Evolutionary conservation across 2,888 invertebrate species (phyloP).

Genomic region (Diaperis boleti): DNA sequence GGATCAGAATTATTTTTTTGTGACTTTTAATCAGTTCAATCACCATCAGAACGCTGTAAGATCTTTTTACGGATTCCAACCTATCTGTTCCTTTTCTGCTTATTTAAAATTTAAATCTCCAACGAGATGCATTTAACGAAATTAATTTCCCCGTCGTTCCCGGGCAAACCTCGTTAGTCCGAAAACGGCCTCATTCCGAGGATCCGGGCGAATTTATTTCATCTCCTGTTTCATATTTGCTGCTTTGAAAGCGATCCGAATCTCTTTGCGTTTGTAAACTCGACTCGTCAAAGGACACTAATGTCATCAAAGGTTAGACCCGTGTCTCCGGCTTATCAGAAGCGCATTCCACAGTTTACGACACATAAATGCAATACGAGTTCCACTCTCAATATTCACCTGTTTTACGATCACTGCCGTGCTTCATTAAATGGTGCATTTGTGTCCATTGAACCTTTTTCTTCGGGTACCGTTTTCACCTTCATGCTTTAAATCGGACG

Average conservation of each 20-base stretch:
- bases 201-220: neutral
- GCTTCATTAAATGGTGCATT: slow-evolving; percentile 1
- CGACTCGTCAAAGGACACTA: neutral
- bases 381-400: neutral
- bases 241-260: neutral
- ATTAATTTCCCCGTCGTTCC: too few relatives aligned
- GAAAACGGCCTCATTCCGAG: too few relatives aligned
- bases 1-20: too few relatives aligned
- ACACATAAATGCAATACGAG: neutral
- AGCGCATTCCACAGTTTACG: slow-evolving; percentile 13
- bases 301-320: slow-evolving; percentile 13
- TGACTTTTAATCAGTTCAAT: too few relatives aligned
- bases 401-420: slow-evolving; percentile 1
- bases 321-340: slow-evolving; percentile 13
- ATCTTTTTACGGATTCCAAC: too few relatives aligned
- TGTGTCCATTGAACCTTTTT: neutral
- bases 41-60: too few relatives aligned
- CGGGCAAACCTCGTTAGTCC: too few relatives aligned
- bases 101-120: too few relatives aligned
- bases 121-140: too few relatives aligned
- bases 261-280: neutral
- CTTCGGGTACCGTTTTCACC: slow-evolving; percentile 3
- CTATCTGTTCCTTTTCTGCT: too few relatives aligned
- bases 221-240: neutral
- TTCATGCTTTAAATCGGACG: slow-evolving; percentile 7